Evolutionary conservation across 2,113 vertebrate genomes (phyloP).

Genomic region (Pteronura brasiliensis): DNA sequence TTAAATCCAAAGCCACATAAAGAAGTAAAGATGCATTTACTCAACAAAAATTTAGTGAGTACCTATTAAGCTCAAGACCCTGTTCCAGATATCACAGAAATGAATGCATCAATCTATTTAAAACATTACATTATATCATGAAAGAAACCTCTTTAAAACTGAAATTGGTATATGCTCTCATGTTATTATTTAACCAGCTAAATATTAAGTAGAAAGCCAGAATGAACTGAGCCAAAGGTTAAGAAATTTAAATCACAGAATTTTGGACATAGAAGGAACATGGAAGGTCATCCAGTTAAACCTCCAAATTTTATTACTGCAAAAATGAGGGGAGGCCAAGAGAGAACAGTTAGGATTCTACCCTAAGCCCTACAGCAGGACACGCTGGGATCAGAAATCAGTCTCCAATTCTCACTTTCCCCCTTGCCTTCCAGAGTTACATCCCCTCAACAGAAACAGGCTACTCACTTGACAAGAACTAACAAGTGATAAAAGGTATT

Average conservation of each 20-base stretch:
- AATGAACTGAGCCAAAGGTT: neutral
- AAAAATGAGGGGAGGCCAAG: neutral
- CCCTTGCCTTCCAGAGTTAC: neutral
- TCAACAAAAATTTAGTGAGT: neutral
- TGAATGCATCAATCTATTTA: neutral
- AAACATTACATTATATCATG: neutral
- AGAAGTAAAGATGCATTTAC: neutral
- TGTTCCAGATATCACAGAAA: constrained; percentile 7
- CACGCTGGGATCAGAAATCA: neutral
- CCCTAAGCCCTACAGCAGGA: neutral
- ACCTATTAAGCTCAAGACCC: neutral
- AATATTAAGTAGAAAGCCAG: constrained; percentile 29
- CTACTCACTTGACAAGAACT: neutral
- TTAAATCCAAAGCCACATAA: neutral
- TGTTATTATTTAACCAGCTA: constrained; percentile 21
- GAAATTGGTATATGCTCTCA: neutral
- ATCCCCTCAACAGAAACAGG: neutral
- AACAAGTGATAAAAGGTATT: neutral
- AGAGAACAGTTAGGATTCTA: neutral
- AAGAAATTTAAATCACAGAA: constrained; percentile 7
- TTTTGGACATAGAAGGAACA: neutral
- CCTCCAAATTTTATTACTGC: neutral
- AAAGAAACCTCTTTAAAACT: constrained; percentile 18
- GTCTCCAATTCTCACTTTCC: neutral
- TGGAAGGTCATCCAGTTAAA: neutral